phyloP scores from a whole-genome alignment of 2,888 invertebrate species.

The Melanargia galathea region DNA sequence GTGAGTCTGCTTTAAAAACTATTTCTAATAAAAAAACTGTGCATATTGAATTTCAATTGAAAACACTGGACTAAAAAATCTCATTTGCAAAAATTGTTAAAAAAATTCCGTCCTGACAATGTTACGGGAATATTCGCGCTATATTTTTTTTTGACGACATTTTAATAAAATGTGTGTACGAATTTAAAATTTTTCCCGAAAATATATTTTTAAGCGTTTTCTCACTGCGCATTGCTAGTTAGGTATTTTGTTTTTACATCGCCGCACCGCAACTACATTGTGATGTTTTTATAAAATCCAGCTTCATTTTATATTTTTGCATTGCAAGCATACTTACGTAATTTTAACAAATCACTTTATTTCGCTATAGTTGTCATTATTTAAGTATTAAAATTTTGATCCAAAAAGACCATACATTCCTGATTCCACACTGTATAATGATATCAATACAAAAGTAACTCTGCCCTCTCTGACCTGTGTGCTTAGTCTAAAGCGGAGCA shows the following conservation, averaged over 20 bases:
- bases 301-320: slow-evolving; percentile 1
- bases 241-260: slow-evolving; percentile 16
- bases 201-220: slow-evolving; percentile 4
- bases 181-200: slow-evolving; percentile 8
- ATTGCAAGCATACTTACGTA: no score
- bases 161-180: slow-evolving; percentile 12
- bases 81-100: background rate
- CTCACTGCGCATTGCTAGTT: slow-evolving; percentile 6
- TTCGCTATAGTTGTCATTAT: no score
- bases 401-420: no score
- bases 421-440: no score
- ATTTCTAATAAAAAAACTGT: no score
- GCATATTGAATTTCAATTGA: background rate
- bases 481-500: no score
- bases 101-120: background rate
- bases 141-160: background rate
- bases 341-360: no score
- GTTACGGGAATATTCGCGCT: background rate
- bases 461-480: no score
- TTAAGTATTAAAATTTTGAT: no score
- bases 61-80: background rate
- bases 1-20: no score
- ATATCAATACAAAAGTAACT: no score
- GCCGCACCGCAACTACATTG: slow-evolving; percentile 5
- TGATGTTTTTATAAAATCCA: slow-evolving; percentile 4